Percentiles rank a stretch among this genome's conserved stretches.
These are phyloP conservation scores for Phalacrocorax aristotelis DNA, from an alignment of 2,113 vertebrate species.

Conservation along the genomic window DNA sequence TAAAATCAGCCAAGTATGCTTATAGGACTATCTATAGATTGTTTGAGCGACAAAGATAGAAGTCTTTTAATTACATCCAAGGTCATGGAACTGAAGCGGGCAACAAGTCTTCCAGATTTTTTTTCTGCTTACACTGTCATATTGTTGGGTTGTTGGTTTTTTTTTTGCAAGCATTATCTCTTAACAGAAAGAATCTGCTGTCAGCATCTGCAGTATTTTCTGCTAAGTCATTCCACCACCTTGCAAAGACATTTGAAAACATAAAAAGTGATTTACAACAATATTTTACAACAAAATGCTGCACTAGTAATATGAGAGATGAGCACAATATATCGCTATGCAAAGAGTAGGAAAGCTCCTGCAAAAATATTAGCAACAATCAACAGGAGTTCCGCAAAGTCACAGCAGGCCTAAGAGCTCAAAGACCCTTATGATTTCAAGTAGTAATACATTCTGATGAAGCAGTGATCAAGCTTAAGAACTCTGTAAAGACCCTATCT, in stretches of 20 bases:
- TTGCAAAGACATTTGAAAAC: constrained; percentile 42
- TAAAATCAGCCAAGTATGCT: not conserved
- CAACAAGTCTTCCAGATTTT: not conserved
- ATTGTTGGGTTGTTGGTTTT: not conserved
- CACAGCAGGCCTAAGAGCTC: not conserved
- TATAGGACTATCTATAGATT: not conserved
- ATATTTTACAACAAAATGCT: constrained; percentile 24
- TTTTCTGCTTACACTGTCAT: constrained; percentile 40
- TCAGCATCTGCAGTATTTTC: constrained; percentile 45
- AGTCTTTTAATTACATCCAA: not conserved
- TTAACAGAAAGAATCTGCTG: constrained; percentile 4
- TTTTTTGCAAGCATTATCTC: constrained; percentile 32
- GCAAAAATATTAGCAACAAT: not conserved
- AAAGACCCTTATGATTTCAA: not conserved
- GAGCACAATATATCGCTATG: not conserved
- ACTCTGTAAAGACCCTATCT: not conserved
- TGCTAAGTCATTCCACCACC: constrained; percentile 52
- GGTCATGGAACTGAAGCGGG: not conserved
- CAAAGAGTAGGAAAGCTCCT: constrained; percentile 2
- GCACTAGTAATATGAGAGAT: not conserved
- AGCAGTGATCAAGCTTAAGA: not conserved
- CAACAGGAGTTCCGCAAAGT: not conserved
- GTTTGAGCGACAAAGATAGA: not conserved
- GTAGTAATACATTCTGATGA: not conserved
- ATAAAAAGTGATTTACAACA: constrained; percentile 45